phyloP scores from a whole-genome alignment of 2,113 vertebrate genomes.

The Nothobranchius kuhntae region DNA sequence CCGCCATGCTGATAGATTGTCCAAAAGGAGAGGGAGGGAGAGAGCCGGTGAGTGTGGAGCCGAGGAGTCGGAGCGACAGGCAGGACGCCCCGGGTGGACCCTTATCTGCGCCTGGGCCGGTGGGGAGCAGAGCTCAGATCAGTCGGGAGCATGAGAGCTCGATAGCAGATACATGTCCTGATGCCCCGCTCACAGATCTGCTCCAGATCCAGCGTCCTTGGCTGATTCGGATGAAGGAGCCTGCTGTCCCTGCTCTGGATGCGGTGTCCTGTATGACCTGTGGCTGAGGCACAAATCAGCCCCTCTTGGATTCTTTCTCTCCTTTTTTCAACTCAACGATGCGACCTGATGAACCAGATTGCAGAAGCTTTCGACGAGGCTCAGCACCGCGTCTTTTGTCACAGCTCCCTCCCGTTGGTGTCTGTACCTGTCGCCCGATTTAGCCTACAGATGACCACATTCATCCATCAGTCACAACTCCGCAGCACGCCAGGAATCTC shows the following conservation, averaged over 20 bases:
- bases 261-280: slow-evolving; percentile 70
- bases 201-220: slow-evolving; percentile 67
- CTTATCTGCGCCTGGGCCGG: slow-evolving; percentile 52
- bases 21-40: slow-evolving; percentile 4
- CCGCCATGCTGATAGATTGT: slow-evolving; percentile 73
- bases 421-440: slow-evolving; percentile 68
- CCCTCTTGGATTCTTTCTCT: slow-evolving; percentile 1
- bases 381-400: slow-evolving; percentile 54
- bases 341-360: neutral
- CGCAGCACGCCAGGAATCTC: slow-evolving; percentile 64
- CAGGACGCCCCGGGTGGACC: slow-evolving; percentile 36
- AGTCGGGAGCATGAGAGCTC: slow-evolving; percentile 77
- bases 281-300: slow-evolving; percentile 48
- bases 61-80: slow-evolving; percentile 51
- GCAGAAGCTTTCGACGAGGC: neutral
- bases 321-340: slow-evolving; percentile 11
- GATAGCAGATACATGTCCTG: slow-evolving; percentile 76
- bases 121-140: slow-evolving; percentile 66
- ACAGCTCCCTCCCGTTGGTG: slow-evolving; percentile 38
- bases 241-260: slow-evolving; percentile 14
- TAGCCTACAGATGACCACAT: slow-evolving; percentile 68
- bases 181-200: slow-evolving; percentile 6
- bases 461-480: slow-evolving; percentile 74
- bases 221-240: slow-evolving; percentile 54
- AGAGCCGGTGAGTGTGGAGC: slow-evolving; percentile 28